These are phyloP conservation scores for Hippocampus comes DNA, from an alignment of 2,113 vertebrate genomes.

Conservation along the genomic window DNA sequence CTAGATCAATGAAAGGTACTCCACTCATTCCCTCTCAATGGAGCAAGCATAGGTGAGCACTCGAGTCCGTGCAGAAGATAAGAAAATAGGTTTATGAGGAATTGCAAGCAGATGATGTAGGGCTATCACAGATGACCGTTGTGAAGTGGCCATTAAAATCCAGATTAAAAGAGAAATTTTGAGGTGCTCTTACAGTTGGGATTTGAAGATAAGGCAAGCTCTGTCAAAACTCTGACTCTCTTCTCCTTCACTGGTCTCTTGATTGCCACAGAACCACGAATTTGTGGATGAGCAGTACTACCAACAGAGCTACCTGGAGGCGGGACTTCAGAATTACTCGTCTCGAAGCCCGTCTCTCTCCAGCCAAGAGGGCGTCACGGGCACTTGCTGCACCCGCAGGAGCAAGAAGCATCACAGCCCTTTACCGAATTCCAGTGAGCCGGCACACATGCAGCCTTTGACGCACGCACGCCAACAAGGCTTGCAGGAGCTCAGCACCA, in stretches of 20 bases:
- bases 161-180: too few species aligned
- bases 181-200: too few species aligned
- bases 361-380: conserved; percentile 80
- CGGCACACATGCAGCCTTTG: conserved; percentile 83
- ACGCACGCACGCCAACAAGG: conserved; percentile 80
- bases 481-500: conserved; percentile 97
- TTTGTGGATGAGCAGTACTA: conserved; percentile 96
- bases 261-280: conserved; percentile 85
- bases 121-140: too few species aligned
- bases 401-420: conserved; percentile 84
- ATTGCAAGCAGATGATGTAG: too few species aligned
- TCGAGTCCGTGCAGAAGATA: too few species aligned
- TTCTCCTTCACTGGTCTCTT: not conserved
- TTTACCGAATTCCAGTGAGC: conserved; percentile 84
- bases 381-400: conserved; percentile 90
- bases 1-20: too few species aligned
- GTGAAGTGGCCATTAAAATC: too few species aligned
- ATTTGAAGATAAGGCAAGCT: not conserved
- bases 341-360: conserved; percentile 89
- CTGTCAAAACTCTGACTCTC: not conserved
- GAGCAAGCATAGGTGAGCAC: too few species aligned
- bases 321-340: conserved; percentile 85
- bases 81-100: too few species aligned
- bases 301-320: conserved; percentile 96
- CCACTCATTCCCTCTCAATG: too few species aligned